Evolutionary conservation across 2,888 invertebrate genomes (phyloP).

Genomic region (Pristionchus japonicus): DNA sequence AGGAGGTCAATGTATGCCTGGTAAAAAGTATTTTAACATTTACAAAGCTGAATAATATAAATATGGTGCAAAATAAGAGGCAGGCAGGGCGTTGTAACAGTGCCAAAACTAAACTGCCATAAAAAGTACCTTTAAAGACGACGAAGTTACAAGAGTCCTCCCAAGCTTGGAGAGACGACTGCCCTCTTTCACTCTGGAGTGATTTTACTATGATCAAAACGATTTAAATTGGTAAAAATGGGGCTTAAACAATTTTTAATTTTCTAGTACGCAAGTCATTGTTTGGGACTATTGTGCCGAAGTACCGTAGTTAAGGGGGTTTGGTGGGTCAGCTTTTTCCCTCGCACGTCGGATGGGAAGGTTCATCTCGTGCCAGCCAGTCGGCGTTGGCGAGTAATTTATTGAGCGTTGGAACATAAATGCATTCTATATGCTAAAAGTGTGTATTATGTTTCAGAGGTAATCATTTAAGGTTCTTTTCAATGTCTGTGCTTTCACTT

Average conservation of each 20-base stretch:
- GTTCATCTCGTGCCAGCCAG: slow-evolving; percentile 51
- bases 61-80: neutral
- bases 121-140: slow-evolving; percentile 56
- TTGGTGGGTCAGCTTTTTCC: neutral
- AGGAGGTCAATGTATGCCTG: slow-evolving; percentile 67
- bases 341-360: neutral
- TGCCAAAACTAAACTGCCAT: neutral
- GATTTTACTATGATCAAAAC: neutral
- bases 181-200: neutral
- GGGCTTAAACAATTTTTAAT: neutral
- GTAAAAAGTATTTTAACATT: neutral
- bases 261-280: neutral
- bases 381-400: slow-evolving; percentile 70
- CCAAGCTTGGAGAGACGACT: slow-evolving; percentile 63
- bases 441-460: no score
- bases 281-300: neutral
- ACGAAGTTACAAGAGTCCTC: slow-evolving; percentile 65
- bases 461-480: no score
- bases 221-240: neutral
- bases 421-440: no score
- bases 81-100: no score
- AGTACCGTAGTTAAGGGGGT: neutral
- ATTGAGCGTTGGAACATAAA: no score
- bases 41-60: neutral
- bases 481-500: no score